Evolutionary conservation across 1,140 invertebrate species (phyloP), one percentile per base, ranked within the genome.

Genomic region (Ostrea edulis): DNA sequence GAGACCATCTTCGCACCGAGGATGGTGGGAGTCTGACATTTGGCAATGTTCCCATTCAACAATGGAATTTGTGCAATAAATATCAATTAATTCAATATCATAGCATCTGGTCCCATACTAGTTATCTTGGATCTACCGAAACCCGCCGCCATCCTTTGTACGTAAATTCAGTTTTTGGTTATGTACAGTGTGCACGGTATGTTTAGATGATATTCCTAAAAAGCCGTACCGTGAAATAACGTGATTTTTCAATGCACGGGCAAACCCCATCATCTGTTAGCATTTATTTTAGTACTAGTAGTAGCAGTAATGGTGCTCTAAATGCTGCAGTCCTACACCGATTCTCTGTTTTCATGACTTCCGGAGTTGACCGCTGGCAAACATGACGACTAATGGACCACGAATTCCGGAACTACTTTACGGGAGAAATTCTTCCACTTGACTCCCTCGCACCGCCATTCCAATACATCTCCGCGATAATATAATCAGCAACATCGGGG

Each of bases 81-180:
- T 77, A 77, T 77, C 68, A 77, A 77, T 77, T 44, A 77, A 77
- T 77, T 77, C 68, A 77, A 77, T 77, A 25, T 77, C 25, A 77
- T 22, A 29, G 68, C 68, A 77, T 77, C 68, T 77, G 68, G 35
- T 71, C 35, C 35, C 68, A 77, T 22, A 77, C 68, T 11, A 25
- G 8, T 14, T 77, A 44, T 44, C 35, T 44, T 5, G 5, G 35
- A 44, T 44, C 35, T 44, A 5, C 35, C 35, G 35, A 44, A 44
- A 44, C 35, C 35, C 35, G 35, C 35, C 17, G 68, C 25, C 29
- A 35, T 77, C 68, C 25, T 62, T 20, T 62, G n/a, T 20, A 62
- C 14, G 12, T 29, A 77, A 14, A 29, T 77, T 14, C 58, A 62
- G n/a, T 62, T 17, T 62, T 62, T 14, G 9, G 58, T n/a, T 20